Evolutionary conservation across 2,113 vertebrate species (phyloP).

Genomic region (Ploceus nigricollis): DNA sequence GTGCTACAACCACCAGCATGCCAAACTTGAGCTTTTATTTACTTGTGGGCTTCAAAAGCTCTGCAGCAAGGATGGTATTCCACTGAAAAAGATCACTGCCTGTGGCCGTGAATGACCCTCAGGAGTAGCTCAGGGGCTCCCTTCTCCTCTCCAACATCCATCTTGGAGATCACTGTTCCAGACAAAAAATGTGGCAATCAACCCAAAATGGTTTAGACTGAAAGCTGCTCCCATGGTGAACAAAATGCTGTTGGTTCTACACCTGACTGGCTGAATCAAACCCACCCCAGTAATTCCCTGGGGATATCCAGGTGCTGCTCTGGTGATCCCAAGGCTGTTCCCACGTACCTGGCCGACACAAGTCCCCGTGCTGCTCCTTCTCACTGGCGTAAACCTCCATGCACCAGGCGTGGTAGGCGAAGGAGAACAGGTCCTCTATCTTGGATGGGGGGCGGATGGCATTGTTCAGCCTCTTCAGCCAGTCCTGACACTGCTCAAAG

Average conservation of each 20-base stretch:
- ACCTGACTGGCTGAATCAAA: neutral
- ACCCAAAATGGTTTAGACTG: neutral
- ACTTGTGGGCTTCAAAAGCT: neutral
- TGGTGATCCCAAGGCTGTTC: neutral
- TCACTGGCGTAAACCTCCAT: slow-evolving; percentile 93
- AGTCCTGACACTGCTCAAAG: slow-evolving; percentile 97
- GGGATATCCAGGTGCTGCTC: neutral
- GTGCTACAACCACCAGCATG: neutral
- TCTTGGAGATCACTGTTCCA: neutral
- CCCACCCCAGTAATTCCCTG: rapidly evolving
- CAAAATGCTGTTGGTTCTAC: neutral
- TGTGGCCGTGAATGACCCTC: neutral
- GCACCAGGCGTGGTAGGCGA: slow-evolving; percentile 95
- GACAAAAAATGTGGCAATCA: neutral
- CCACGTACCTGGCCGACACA: slow-evolving; percentile 88
- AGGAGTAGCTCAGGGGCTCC: neutral
- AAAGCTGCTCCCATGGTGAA: neutral
- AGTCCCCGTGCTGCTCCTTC: slow-evolving; percentile 92
- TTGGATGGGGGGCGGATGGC: slow-evolving; percentile 85
- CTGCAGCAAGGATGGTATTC: neutral
- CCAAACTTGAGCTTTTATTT: neutral
- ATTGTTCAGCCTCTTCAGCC: slow-evolving; percentile 87
- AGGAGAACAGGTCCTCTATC: slow-evolving; percentile 95
- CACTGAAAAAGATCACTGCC: neutral
- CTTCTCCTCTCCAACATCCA: neutral